Conservation (phyloP, 2,113 vertebrate genomes). For the Brienomyrus longianalis region DNA sequence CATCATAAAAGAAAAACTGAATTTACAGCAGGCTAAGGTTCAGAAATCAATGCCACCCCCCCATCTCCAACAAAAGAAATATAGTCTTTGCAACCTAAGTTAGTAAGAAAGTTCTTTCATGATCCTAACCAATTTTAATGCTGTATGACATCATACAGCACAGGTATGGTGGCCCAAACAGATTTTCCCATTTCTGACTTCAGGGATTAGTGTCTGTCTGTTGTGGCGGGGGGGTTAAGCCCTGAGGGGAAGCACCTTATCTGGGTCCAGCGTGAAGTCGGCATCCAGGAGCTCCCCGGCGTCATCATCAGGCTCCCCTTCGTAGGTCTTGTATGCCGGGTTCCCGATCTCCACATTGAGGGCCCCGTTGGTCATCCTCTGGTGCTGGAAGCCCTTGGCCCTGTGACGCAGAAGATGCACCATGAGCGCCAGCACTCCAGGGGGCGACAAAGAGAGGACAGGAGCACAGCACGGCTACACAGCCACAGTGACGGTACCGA, state of each 20-base stretch:
- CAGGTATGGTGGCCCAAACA: background rate
- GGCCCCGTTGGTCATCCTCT: constrained; percentile 90
- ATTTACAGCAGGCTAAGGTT: background rate
- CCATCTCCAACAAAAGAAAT: background rate
- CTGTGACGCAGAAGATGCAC: constrained; percentile 51
- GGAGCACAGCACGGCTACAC: constrained; percentile 14
- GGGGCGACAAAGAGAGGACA: background rate
- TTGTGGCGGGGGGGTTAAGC: background rate
- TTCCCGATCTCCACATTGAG: constrained; percentile 98
- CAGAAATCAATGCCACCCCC: background rate
- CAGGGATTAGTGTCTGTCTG: background rate
- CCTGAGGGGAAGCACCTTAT: constrained; percentile 67
- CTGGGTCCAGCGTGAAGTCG: constrained; percentile 85
- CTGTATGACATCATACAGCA: background rate
- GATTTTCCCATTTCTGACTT: background rate
- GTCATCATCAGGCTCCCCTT: constrained; percentile 86
- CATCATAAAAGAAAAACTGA: background rate
- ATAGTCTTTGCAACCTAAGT: background rate
- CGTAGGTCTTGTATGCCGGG: constrained; percentile 95
- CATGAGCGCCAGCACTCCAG: background rate
- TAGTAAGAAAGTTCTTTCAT: background rate
- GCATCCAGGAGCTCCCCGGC: constrained; percentile 89
- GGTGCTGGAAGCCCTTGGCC: constrained; percentile 95
- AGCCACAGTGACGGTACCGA: background rate
- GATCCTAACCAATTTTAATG: background rate